A percentile compares a stretch with the other conserved stretches of the same genome.
These are phyloP conservation scores for Perognathus longimembris DNA, from an alignment of 2,113 vertebrate genomes.

Conservation along the genomic window DNA sequence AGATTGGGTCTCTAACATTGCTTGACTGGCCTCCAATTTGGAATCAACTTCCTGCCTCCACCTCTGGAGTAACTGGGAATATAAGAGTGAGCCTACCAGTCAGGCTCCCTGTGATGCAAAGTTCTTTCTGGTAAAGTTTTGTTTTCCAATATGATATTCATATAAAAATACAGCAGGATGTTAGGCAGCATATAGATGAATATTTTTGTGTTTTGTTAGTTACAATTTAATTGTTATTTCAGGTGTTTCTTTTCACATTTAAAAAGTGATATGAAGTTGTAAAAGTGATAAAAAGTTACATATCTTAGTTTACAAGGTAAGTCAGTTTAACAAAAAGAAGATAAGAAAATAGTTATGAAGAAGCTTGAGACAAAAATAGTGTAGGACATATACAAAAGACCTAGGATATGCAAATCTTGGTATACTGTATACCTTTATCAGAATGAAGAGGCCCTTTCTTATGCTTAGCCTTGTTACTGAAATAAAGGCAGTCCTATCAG, in stretches of 20 bases:
- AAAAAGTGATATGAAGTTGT: neutral
- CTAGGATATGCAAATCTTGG: neutral
- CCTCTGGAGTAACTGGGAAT: too few relatives aligned
- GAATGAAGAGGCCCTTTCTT: neutral
- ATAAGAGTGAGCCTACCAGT: too few relatives aligned
- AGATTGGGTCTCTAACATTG: too few relatives aligned
- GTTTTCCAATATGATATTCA: neutral
- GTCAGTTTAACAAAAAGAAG: neutral
- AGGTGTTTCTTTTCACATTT: constrained; percentile 18
- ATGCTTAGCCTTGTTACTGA: neutral
- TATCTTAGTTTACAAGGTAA: constrained; percentile 14
- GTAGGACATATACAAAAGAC: neutral
- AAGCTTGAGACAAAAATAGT: neutral
- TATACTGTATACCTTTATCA: neutral
- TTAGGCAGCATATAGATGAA: neutral
- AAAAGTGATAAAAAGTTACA: neutral
- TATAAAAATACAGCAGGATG: neutral
- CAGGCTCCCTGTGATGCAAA: neutral
- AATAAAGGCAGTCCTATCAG: neutral
- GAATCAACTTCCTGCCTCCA: too few relatives aligned
- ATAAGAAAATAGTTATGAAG: neutral
- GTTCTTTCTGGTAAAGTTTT: neutral
- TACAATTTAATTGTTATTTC: neutral
- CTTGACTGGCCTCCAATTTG: too few relatives aligned
- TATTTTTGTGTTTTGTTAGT: neutral